A percentile compares a stretch with the other conserved stretches of the same genome.
These are phyloP conservation scores for Dasyurus viverrinus DNA, from an alignment of 2,113 vertebrate genomes.

Conservation along the genomic window DNA sequence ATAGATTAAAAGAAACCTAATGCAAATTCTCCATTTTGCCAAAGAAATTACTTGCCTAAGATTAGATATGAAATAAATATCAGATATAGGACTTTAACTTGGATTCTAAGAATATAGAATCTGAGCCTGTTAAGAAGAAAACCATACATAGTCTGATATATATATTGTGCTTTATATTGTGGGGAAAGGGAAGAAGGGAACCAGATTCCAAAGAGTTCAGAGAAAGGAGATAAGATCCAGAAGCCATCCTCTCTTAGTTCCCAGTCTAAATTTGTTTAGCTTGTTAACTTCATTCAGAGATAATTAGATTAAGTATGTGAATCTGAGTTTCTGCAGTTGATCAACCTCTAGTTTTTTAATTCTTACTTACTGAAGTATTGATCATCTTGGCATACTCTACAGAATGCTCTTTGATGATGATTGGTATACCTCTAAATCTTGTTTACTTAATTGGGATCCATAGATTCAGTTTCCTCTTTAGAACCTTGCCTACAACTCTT, in stretches of 20 bases:
- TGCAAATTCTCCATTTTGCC: not conserved
- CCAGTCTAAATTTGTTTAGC: not conserved
- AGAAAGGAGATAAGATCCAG: not conserved
- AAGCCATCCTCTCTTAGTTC: not conserved
- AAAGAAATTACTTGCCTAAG: not conserved
- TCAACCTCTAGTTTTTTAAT: not conserved
- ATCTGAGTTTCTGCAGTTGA: not conserved
- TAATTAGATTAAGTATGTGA: not conserved
- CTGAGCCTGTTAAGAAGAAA: not conserved
- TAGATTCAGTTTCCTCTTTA: not conserved
- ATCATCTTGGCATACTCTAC: not conserved
- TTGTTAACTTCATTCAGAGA: not conserved
- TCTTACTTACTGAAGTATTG: not conserved
- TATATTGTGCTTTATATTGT: not conserved
- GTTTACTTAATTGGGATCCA: not conserved
- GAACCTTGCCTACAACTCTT: not conserved
- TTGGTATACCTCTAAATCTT: not conserved
- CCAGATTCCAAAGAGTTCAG: not conserved
- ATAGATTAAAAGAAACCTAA: not conserved
- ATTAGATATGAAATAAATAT: not conserved
- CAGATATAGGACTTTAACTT: not conserved
- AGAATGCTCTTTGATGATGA: not conserved
- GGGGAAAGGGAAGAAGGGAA: not conserved
- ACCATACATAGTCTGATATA: not conserved
- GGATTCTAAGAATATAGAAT: not conserved